Evolutionary conservation across 2,797 vertebrate species (phyloP).

Genomic region (Amphiprion clarkii): DNA sequence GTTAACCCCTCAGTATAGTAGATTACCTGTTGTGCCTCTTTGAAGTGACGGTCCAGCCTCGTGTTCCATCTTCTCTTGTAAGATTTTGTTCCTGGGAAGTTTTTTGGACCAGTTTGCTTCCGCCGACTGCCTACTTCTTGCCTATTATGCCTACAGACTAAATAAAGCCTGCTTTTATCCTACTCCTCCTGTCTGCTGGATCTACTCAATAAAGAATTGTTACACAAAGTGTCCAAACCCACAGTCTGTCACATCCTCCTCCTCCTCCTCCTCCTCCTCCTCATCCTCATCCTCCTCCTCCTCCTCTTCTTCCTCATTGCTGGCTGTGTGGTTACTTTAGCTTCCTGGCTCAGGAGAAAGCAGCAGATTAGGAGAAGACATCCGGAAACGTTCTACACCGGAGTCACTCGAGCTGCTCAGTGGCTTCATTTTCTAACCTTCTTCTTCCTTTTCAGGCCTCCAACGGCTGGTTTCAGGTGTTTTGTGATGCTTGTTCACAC

Average conservation of each 20-base stretch:
- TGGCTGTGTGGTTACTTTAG: slow-evolving; percentile 6
- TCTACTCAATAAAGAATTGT: slow-evolving; percentile 10
- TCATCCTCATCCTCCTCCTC: too few species aligned
- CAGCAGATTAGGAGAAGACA: slow-evolving; percentile 16
- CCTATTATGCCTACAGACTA: slow-evolving; percentile 17
- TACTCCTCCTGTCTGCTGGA: slow-evolving; percentile 15
- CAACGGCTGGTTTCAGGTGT: too few species aligned
- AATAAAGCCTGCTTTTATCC: slow-evolving; percentile 34
- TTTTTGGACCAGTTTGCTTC: slow-evolving; percentile 25
- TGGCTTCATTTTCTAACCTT: neutral
- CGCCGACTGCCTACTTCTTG: slow-evolving; percentile 11
- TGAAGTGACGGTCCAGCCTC: neutral
- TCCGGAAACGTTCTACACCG: neutral
- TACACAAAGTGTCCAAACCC: slow-evolving; percentile 20
- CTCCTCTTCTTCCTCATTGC: neutral
- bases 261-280: slow-evolving; percentile 13
- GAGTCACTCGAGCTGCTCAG: neutral
- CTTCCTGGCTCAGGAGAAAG: slow-evolving; percentile 12
- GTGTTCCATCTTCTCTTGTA: neutral
- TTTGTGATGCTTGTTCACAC: too few species aligned
- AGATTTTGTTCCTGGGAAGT: neutral
- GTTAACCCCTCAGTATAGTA: too few species aligned
- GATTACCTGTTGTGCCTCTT: too few species aligned
- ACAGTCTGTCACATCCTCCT: slow-evolving; percentile 37
- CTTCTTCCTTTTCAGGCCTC: neutral